These are phyloP conservation scores for Orgyia antiqua DNA, from an alignment of 2,888 invertebrate species.

Conservation along the genomic window DNA sequence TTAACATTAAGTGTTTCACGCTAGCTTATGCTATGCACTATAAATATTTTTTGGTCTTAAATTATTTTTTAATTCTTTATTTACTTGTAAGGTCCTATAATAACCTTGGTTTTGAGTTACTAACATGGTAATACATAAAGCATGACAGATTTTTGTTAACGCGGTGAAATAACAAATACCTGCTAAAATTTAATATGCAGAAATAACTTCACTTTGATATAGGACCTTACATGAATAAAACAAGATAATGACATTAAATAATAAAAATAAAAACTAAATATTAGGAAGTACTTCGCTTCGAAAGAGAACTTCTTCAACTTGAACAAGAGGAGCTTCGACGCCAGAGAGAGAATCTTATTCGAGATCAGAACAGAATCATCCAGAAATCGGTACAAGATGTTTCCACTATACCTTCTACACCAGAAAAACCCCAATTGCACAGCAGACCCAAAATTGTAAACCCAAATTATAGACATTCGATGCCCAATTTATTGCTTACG, in stretches of 20 bases:
- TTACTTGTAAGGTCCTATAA: conserved; percentile 19
- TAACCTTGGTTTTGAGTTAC: conserved; percentile 1
- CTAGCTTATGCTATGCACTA: conserved; percentile 37
- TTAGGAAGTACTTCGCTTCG: conserved; percentile 86
- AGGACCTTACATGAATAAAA: conserved; percentile 13
- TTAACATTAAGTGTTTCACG: conserved; percentile 23
- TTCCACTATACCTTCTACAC: conserved; percentile 46
- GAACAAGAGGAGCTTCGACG: conserved; percentile 88
- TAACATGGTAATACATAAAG: conserved; percentile 5
- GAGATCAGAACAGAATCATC: conserved; percentile 80
- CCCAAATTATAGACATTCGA: conserved; percentile 63
- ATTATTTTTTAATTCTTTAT: conserved; percentile 2
- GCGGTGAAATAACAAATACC: too few relatives aligned
- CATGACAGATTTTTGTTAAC: neutral
- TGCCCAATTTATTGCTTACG: conserved; percentile 66
- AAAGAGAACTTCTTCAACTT: conserved; percentile 85
- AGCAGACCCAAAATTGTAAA: conserved; percentile 33
- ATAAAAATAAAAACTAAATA: conserved; percentile 8
- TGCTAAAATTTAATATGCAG: too few relatives aligned
- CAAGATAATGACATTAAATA: neutral
- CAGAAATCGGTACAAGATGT: conserved; percentile 82
- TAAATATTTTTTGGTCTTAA: conserved; percentile 15
- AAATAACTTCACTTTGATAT: neutral
- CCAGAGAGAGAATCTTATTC: conserved; percentile 84
- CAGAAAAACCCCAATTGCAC: conserved; percentile 52